Evolutionary conservation across 2,113 vertebrate genomes (phyloP).

Genomic region (Clarias gariepinus): DNA sequence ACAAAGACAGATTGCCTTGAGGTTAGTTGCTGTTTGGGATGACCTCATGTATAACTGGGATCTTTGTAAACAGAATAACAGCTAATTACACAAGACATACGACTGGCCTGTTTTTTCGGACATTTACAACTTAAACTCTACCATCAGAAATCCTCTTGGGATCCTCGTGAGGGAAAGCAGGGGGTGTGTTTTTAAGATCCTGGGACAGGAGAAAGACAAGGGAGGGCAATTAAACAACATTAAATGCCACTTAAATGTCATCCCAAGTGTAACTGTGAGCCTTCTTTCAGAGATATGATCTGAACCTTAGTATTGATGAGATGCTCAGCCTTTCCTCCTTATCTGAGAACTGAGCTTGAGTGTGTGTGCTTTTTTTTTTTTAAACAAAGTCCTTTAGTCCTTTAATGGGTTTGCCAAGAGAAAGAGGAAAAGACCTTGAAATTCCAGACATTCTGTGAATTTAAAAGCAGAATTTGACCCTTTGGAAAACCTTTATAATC

Average conservation of each 20-base stretch:
- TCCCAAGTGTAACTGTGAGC: not conserved
- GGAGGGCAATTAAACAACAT: slow-evolving; percentile 15
- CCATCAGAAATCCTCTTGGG: not conserved
- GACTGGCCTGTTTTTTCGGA: not conserved
- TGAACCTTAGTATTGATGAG: not conserved
- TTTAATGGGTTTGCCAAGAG: slow-evolving; percentile 37
- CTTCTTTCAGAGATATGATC: slow-evolving; percentile 16
- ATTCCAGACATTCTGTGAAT: slow-evolving; percentile 43
- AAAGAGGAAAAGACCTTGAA: slow-evolving; percentile 29
- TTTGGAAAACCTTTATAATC: slow-evolving; percentile 2
- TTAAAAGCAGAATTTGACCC: slow-evolving; percentile 9
- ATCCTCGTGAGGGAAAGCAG: slow-evolving; percentile 9
- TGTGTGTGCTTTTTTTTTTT: not conserved
- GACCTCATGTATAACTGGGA: not conserved
- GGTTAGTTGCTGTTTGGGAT: not conserved
- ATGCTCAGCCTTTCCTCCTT: not conserved
- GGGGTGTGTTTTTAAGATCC: slow-evolving; percentile 3
- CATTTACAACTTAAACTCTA: not conserved
- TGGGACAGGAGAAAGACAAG: not conserved
- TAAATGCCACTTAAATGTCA: slow-evolving; percentile 24
- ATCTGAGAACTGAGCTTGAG: not conserved
- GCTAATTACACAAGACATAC: slow-evolving; percentile 3
- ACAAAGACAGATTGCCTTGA: not conserved
- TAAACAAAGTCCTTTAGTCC: not conserved
- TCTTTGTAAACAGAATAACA: slow-evolving; percentile 14